phyloP scores from a whole-genome alignment of 2,888 invertebrate species.

The Temnothorax rugatulus region DNA sequence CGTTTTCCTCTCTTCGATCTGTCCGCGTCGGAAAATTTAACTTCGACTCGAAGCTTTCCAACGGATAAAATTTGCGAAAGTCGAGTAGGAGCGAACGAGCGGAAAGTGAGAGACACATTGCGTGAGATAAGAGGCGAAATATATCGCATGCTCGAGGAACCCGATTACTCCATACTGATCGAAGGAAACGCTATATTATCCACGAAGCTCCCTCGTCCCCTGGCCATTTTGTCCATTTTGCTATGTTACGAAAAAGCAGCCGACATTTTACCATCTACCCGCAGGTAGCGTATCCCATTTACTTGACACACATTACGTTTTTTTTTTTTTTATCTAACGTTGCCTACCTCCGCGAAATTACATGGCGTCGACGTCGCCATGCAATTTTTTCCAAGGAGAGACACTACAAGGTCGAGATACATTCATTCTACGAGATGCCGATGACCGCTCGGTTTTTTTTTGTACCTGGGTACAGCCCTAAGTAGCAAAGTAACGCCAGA shows the following conservation, averaged over 20 bases:
- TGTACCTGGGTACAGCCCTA: too few relatives aligned
- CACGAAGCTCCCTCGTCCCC: not conserved
- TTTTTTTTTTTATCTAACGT: constrained; percentile 37
- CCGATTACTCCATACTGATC: not conserved
- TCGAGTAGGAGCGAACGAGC: not conserved
- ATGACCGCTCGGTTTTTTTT: not conserved
- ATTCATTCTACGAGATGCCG: not conserved
- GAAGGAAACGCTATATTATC: constrained; percentile 16
- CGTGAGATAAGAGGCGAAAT: not conserved
- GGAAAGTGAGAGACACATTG: not conserved
- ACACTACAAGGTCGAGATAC: constrained; percentile 11
- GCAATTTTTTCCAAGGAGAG: constrained; percentile 35
- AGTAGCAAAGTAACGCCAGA: too few relatives aligned
- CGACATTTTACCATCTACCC: constrained; percentile 3
- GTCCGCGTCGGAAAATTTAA: not conserved
- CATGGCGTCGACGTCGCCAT: not conserved
- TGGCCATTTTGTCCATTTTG: not conserved
- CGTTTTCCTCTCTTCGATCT: not conserved
- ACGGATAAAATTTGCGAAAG: not conserved
- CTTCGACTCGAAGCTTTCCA: not conserved
- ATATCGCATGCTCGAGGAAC: constrained; percentile 14
- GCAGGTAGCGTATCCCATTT: not conserved
- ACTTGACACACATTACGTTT: constrained; percentile 35
- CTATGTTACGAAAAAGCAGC: not conserved
- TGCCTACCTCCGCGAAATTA: constrained; percentile 20